A percentile compares a stretch with the other conserved stretches of the same genome.
phyloP scores from a whole-genome alignment of 2,888 invertebrate genomes.

The Actias luna region DNA sequence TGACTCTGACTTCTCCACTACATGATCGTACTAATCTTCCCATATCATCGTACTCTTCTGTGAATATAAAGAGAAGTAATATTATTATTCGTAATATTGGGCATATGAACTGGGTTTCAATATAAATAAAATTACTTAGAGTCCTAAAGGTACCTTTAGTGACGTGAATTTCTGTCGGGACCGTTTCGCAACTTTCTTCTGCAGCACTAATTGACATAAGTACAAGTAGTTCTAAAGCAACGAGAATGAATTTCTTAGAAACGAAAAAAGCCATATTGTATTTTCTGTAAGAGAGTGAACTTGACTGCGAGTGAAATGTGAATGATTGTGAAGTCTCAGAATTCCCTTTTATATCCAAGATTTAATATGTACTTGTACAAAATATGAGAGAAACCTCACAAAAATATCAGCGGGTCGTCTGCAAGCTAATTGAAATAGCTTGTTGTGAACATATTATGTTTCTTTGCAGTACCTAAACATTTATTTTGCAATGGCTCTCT shows the following conservation, averaged over 20 bases:
- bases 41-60: constrained; percentile 94
- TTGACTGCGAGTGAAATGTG: constrained; percentile 13
- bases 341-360: constrained; percentile 14
- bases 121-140: neutral
- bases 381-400: constrained; percentile 20
- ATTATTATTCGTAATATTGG: neutral
- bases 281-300: constrained; percentile 10
- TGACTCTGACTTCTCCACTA: constrained; percentile 93
- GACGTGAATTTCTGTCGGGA: constrained; percentile 92
- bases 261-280: constrained; percentile 29
- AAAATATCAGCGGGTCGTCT: constrained; percentile 36
- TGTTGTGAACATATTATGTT: constrained; percentile 23
- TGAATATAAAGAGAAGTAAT: constrained; percentile 28
- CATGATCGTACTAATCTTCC: constrained; percentile 93
- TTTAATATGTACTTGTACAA: constrained; percentile 6
- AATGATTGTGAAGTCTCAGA: constrained; percentile 4
- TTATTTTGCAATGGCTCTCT: neutral
- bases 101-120: neutral
- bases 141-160: constrained; percentile 85
- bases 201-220: constrained; percentile 35
- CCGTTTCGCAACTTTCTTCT: constrained; percentile 92
- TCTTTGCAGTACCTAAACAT: neutral
- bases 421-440: constrained; percentile 31
- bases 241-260: constrained; percentile 29
- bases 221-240: constrained; percentile 30